Conservation (phyloP, 2,113 vertebrate genomes). For the Harpagus bidentatus region DNA sequence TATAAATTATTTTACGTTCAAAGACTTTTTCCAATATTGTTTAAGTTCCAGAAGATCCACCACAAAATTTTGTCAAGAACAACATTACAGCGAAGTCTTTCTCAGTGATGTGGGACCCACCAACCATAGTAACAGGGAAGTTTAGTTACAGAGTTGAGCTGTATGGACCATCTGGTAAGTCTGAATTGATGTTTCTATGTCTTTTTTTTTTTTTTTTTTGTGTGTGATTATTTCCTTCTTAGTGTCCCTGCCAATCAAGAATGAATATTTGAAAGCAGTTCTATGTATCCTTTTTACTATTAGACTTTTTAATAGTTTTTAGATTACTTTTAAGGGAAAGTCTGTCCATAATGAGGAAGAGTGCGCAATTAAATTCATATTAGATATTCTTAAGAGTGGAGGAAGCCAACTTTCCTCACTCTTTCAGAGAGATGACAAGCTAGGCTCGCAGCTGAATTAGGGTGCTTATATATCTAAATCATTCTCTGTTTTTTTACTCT, state of each 20-base stretch:
- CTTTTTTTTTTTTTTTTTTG: not conserved
- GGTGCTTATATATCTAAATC: not conserved
- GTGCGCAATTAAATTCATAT: not conserved
- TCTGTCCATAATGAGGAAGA: not conserved
- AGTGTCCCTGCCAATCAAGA: not conserved
- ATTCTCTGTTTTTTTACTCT: not conserved
- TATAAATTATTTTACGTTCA: not conserved
- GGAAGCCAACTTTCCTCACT: not conserved
- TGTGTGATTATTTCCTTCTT: not conserved
- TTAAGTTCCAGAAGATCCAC: slow-evolving; percentile 92
- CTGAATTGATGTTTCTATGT: not conserved
- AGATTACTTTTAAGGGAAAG: not conserved
- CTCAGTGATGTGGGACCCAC: slow-evolving; percentile 85
- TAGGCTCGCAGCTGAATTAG: not conserved
- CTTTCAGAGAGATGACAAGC: not conserved
- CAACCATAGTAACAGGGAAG: slow-evolving; percentile 84
- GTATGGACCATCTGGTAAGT: slow-evolving; percentile 82
- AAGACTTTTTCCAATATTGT: slow-evolving; percentile 6
- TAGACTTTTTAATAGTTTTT: not conserved
- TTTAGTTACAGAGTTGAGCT: slow-evolving; percentile 88
- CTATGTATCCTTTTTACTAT: not conserved
- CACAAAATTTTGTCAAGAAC: slow-evolving; percentile 79
- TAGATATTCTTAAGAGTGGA: not conserved
- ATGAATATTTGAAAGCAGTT: not conserved
- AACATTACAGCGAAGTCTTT: slow-evolving; percentile 86